Percentiles rank a stretch among this genome's conserved stretches.
Conservation (phyloP, 2,797 vertebrate genomes). For the Delichon dasypus region DNA sequence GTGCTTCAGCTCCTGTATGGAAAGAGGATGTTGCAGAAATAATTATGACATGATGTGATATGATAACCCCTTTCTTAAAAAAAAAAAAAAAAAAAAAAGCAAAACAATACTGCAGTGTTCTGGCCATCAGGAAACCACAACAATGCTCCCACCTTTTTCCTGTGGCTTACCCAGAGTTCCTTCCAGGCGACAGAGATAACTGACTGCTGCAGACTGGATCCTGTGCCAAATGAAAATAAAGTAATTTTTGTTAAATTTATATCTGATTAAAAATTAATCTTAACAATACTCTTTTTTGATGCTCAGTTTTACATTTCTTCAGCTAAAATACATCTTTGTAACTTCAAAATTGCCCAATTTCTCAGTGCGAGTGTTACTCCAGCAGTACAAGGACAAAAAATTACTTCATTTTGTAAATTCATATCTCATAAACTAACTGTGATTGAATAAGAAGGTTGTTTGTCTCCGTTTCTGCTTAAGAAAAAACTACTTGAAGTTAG, state of each 20-base stretch:
- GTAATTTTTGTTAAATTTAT: constrained; percentile 44
- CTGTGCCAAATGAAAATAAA: constrained; percentile 72
- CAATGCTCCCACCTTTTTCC: constrained; percentile 99
- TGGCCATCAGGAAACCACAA: constrained; percentile 89
- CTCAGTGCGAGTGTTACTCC: background rate
- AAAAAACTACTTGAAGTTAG: background rate
- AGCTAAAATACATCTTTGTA: background rate
- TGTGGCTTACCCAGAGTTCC: constrained; percentile 92
- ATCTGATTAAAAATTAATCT: constrained; percentile 63
- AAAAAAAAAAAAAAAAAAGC: constrained; percentile 61
- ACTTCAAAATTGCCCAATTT: background rate
- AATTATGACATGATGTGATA: constrained; percentile 72
- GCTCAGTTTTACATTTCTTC: background rate
- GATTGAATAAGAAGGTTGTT: background rate
- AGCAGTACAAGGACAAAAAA: background rate
- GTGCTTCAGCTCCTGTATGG: constrained; percentile 64
- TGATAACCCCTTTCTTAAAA: constrained; percentile 39
- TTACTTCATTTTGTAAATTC: background rate
- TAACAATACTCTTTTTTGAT: constrained; percentile 9
- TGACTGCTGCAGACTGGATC: constrained; percentile 57
- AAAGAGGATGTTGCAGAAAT: constrained; percentile 80
- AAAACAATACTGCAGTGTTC: constrained; percentile 81
- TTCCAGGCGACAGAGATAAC: constrained; percentile 92
- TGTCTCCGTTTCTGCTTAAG: background rate
- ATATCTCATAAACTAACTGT: background rate